Evolutionary conservation across 2,888 invertebrate genomes (phyloP).

Genomic region (Luperina testacea): DNA sequence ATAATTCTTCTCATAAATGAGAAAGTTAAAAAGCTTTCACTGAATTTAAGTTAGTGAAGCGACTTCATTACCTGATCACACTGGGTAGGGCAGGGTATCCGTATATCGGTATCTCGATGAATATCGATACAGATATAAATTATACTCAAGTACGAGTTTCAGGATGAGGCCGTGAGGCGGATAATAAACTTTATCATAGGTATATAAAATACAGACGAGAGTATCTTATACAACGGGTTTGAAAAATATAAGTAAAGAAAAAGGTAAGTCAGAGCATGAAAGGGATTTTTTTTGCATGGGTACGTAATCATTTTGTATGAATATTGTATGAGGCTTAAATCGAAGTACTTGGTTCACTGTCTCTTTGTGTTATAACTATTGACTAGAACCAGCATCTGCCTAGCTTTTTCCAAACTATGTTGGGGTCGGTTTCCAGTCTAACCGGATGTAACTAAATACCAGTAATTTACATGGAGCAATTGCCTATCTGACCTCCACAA

Average conservation of each 20-base stretch:
- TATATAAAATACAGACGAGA: constrained; percentile 10
- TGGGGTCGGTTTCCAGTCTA: no score
- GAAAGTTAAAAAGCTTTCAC: constrained; percentile 10
- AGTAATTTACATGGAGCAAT: not conserved
- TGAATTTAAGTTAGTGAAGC: constrained; percentile 11
- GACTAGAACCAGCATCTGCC: not conserved
- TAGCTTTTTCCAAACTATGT: not conserved
- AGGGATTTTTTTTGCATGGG: not conserved
- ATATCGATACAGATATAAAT: constrained; percentile 16
- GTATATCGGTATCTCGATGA: not conserved
- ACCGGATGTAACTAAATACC: not conserved
- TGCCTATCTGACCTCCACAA: not conserved
- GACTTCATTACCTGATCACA: constrained; percentile 45
- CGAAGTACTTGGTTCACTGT: not conserved
- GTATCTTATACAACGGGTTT: not conserved
- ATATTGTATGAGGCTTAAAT: constrained; percentile 18
- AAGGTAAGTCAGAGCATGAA: not conserved
- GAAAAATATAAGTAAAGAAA: not conserved
- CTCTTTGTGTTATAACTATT: not conserved
- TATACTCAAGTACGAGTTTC: constrained; percentile 11
- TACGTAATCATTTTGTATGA: not conserved
- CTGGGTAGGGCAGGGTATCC: constrained; percentile 15
- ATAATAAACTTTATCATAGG: constrained; percentile 35
- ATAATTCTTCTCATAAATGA: constrained; percentile 13
- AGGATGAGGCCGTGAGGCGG: not conserved